phyloP scores from a whole-genome alignment of 2,888 invertebrate genomes.

The Tricholauxania praeusta region DNA sequence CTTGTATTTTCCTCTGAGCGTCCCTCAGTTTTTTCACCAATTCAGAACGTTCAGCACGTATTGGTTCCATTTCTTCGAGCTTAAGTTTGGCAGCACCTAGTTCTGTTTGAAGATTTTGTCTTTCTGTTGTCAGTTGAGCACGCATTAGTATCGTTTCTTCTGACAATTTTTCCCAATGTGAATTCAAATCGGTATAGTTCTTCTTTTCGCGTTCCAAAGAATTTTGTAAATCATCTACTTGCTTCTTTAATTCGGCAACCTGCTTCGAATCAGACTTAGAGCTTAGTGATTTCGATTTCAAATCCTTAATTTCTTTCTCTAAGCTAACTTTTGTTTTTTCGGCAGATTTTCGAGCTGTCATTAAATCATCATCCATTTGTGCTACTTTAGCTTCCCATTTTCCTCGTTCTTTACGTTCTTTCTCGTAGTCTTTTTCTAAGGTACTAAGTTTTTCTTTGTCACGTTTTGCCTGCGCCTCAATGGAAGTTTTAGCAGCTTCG shows the following conservation, averaged over 20 bases:
- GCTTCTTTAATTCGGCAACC: conserved; percentile 72
- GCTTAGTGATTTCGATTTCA: conserved; percentile 75
- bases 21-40: conserved; percentile 60
- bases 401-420: conserved; percentile 73
- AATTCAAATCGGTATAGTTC: conserved; percentile 83
- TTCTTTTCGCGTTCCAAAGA: conserved; percentile 77
- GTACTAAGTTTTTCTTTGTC: conserved; percentile 68
- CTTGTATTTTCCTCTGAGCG: conserved; percentile 60
- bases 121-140: conserved; percentile 84
- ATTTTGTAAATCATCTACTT: conserved; percentile 75
- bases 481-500: conserved; percentile 67
- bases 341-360: conserved; percentile 73
- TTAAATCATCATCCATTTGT: conserved; percentile 73
- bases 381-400: conserved; percentile 75
- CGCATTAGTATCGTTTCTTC: conserved; percentile 88
- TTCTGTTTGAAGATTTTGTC: conserved; percentile 78
- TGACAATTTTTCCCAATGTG: conserved; percentile 85
- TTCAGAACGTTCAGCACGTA: conserved; percentile 63
- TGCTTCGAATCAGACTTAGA: conserved; percentile 75
- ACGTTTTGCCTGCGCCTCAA: conserved; percentile 69
- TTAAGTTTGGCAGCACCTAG: conserved; percentile 58
- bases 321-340: conserved; percentile 77
- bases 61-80: conserved; percentile 58
- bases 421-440: conserved; percentile 76
- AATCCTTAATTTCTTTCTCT: conserved; percentile 81